Evolutionary conservation across 2,113 vertebrate species (phyloP), one percentile per base, ranked within the genome.

Genomic region (Prunella fulvescens): DNA sequence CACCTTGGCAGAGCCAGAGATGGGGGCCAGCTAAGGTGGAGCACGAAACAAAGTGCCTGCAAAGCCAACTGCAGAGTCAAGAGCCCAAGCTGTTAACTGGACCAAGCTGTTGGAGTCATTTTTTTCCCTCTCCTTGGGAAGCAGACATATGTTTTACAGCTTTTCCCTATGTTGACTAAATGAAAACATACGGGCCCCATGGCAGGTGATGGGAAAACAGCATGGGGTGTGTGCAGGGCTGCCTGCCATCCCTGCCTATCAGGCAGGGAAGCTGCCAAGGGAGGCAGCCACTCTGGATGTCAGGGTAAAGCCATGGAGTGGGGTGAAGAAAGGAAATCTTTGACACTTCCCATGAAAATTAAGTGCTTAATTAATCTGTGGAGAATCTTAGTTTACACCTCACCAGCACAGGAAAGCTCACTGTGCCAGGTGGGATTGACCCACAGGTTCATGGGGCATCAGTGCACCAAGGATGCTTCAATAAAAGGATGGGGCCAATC

Each of bases 111-210:
- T 77, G 82, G 65, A 95, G 81, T 61, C 0, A 37, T 66, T 94
- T 81, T 87, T 58, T 64, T 24, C 71, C 44, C 56, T 81, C 57
- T 96, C 85, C 82, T 82, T 40, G 79, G 58, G 92, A 93, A 96
- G 89, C 79, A 95, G 93, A 82, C 83, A 35, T 60, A 56, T 84
- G 88, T 95, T 97, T 95, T 96, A 93, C 86, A 95, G 91, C 85
- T 96, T 95, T 93, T 50, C 88, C 79, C 81, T 54, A 40, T 70
- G 86, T 37, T 3, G 14, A 26, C 70, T 97, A 97, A 96, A 90
- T 54, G 96, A 92, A 97, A 97, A 90, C 95, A 95, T 65, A 74
- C 28, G 2, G 53, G 76, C 79, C 45, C 77, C 39, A 64, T 67
- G 79, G 94, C 91, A 96, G 85, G 88, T 86, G 96, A 88, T 80